Base-by-base conservation (phyloP, 2,113 vertebrate genomes). In the Cyprinodon brontotheroides region DNA sequence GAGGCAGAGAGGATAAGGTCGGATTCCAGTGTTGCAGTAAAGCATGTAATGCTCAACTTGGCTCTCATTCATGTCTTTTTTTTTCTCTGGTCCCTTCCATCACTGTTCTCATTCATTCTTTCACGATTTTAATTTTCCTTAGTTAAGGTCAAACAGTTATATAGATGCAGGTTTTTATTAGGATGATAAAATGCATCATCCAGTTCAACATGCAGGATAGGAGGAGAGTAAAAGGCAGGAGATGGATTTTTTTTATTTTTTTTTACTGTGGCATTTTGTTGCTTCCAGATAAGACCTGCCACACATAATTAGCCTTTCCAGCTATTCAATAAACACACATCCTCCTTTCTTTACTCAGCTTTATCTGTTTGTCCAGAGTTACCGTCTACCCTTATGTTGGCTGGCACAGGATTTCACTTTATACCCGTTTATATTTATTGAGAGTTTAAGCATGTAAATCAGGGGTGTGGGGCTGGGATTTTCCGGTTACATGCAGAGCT, bases 21-120 rank as follows among this genome's bases (percentile, higher is more conserved):
- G 71, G 85, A 93, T 92, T 93, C 89, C 90, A 85, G 61, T 65
- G 75, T 61, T 88, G 81, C 92, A 94, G 80, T 65, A 88, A 85
- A 86, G 90, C 92, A 85, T 90, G 86, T 89, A 91, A 92, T 90
- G 87, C 79, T 80, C 68, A 73, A 74, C 72, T 92, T 89, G 86
- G 87, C 87, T 39, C 71, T 63, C n/a, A 4, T 61, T 73, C 74
- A 0, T 61, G 29, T 70, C 61, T 61, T 59, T 60, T 45, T 48
- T 71, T 39, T 45, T 63, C 39, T 29, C 29, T 29, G 29, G 29
- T 29, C 17, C 36, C 59, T 70, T n/a, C 15, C 50, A 38, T 67
- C 43, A 7, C 39, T 59, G n/a, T 36, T 39, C 29, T 74, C 29
- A 50, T 14, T 7, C 17, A 48, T 72, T 65, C 68, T 36, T 60